phyloP scores from a whole-genome alignment of 2,888 invertebrate species.

The Strigamia maritima region DNA sequence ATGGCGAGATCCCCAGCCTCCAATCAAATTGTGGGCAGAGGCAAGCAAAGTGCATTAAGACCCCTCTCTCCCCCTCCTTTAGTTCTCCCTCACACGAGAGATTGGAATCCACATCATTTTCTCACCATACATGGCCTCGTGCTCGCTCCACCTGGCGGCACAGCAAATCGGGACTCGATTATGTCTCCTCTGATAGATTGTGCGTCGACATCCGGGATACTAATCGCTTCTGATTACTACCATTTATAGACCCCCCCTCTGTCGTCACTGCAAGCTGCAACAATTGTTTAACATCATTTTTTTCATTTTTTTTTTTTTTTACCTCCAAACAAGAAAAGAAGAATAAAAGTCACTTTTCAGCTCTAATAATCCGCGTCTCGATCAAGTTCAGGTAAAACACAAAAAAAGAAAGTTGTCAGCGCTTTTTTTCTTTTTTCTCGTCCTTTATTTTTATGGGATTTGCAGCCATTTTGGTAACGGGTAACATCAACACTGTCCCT shows the following conservation, averaged over 20 bases:
- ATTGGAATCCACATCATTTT: slow-evolving; percentile 27
- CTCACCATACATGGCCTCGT: neutral
- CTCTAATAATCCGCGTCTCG: neutral
- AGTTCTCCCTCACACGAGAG: neutral
- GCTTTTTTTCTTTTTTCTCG: neutral
- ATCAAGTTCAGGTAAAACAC: neutral
- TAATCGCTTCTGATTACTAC: slow-evolving; percentile 6
- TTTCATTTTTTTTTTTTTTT: neutral
- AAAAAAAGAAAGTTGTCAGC: neutral
- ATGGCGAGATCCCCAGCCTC: slow-evolving; percentile 10
- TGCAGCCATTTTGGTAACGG: slow-evolving; percentile 34
- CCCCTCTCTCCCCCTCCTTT: neutral
- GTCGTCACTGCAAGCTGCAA: neutral
- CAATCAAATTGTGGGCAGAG: slow-evolving; percentile 25
- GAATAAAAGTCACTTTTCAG: slow-evolving; percentile 5
- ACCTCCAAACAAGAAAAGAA: neutral
- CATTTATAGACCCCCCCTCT: slow-evolving; percentile 5
- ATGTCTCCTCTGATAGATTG: slow-evolving; percentile 27
- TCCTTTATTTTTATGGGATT: neutral
- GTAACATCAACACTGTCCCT: slow-evolving; percentile 27
- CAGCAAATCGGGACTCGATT: slow-evolving; percentile 21
- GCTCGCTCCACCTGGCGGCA: slow-evolving; percentile 27
- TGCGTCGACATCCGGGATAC: slow-evolving; percentile 27
- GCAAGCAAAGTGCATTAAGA: slow-evolving; percentile 32
- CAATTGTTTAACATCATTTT: neutral